Percentiles rank a stretch among this genome's conserved stretches.
Evolutionary conservation across 2,888 invertebrate species (phyloP).

Genomic region (Xylophagus ater): DNA sequence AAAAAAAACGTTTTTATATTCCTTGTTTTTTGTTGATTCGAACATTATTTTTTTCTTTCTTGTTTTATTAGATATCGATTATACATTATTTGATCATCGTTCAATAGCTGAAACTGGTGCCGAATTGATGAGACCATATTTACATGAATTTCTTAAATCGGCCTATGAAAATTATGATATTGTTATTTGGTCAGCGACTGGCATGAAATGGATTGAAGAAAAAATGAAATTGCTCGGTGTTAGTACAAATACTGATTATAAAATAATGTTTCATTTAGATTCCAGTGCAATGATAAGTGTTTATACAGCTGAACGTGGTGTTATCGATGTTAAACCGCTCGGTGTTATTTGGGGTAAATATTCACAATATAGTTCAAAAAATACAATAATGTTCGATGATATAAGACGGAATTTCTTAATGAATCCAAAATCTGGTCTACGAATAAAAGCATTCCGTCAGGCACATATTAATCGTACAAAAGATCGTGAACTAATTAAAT

Average conservation of each 20-base stretch:
- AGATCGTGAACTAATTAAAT: constrained; percentile 70
- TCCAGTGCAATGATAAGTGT: constrained; percentile 92
- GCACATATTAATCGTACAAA: constrained; percentile 78
- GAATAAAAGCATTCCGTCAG: constrained; percentile 81
- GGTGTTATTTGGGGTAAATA: constrained; percentile 96
- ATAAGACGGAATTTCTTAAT: constrained; percentile 90
- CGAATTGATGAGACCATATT: constrained; percentile 87
- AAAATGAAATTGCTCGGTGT: constrained; percentile 92
- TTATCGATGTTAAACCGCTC: constrained; percentile 88
- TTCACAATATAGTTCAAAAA: constrained; percentile 74
- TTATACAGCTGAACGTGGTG: constrained; percentile 78
- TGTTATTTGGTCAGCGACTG: constrained; percentile 96
- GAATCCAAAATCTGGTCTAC: constrained; percentile 90
- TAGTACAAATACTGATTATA: constrained; percentile 68
- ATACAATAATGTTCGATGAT: constrained; percentile 98
- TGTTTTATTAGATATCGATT: constrained; percentile 95
- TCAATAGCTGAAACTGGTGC: constrained; percentile 78
- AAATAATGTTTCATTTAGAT: constrained; percentile 86
- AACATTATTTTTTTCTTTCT: no score
- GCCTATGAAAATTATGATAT: constrained; percentile 90
- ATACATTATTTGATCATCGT: constrained; percentile 91
- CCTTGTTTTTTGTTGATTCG: no score
- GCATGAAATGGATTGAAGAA: constrained; percentile 97
- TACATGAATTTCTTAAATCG: constrained; percentile 84
- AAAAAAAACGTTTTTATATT: no score